Evolutionary conservation across 2,113 vertebrate genomes (phyloP), one percentile per base, ranked within the genome.

Genomic region (Otolemur garnettii): DNA sequence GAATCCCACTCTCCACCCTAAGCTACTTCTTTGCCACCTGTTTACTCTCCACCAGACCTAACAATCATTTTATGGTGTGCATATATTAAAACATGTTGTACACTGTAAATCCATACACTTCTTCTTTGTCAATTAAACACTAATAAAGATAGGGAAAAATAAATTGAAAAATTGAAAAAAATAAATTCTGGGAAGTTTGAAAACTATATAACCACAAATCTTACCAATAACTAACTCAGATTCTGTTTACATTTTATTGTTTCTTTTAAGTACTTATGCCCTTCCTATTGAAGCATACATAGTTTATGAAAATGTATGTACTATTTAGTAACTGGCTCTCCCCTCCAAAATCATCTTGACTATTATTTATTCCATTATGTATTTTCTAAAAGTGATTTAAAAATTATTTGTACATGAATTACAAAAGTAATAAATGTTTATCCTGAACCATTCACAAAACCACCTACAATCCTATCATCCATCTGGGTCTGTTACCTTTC

Each of bases 361-460:
- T 13, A 30, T 93, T 93, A 82, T 77, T 42, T 3, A 9, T 71
- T 62, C 19, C 45, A 71, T 18, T 85, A 59, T 5, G 64, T 69
- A 42, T 50, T 92, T 19, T 72, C 3, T 77, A 69, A 62, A 72
- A 35, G n/a, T 75, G 55, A 86, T 55, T 79, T 93, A 80, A 95
- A 57, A 81, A 83, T 53, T 82, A 71, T 66, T 82, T 72, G 60
- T 60, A 57, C 57, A 50, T 79, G 33, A 86, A 83, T 33, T 87
- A 84, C 1, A 45, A 35, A 92, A 94, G 75, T 50, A 81, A 85
- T 78, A 35, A 22, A 19, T 68, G 53, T 94, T 96, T 90, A 72
- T 87, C 87, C 62, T 86, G 68, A 95, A 82, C 91, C 42, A 57
- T 87, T 91, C 35, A 78, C 64, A 94, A 78, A 71, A 85, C 55